Evolutionary conservation across 1,140 invertebrate genomes (phyloP).

Genomic region (Hypothenemus hampei): DNA sequence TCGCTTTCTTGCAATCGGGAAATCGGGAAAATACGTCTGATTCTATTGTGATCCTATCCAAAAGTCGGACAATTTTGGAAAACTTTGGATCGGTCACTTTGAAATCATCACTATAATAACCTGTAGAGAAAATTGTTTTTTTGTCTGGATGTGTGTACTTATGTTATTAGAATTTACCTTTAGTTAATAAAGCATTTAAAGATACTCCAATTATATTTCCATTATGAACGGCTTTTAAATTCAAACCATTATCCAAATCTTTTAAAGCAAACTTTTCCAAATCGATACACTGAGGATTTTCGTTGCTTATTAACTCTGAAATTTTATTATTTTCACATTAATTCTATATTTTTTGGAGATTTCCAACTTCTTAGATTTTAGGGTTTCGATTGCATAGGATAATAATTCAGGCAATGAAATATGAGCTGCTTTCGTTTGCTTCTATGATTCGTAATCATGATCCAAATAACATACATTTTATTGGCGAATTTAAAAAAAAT

Average conservation of each 20-base stretch:
- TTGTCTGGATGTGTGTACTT: background rate
- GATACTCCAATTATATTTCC: conserved; percentile 58
- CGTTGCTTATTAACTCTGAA: conserved; percentile 52
- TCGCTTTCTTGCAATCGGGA: conserved; percentile 50
- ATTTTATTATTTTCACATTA: too few species aligned
- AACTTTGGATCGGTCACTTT: conserved; percentile 56
- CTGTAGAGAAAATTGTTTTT: conserved; percentile 3
- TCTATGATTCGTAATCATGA: too few species aligned
- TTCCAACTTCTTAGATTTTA: too few species aligned
- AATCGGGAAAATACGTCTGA: conserved; percentile 54
- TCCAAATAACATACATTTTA: too few species aligned
- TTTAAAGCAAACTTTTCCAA: conserved; percentile 60
- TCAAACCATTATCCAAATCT: conserved; percentile 55
- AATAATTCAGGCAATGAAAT: too few species aligned
- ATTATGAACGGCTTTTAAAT: conserved; percentile 56
- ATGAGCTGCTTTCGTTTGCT: too few species aligned
- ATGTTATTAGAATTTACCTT: conserved; percentile 42
- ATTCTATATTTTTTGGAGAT: too few species aligned
- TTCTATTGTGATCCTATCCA: conserved; percentile 54
- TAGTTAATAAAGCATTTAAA: conserved; percentile 40
- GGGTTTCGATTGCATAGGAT: too few species aligned
- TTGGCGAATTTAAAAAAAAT: background rate
- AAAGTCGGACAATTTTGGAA: conserved; percentile 56
- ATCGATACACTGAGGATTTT: conserved; percentile 58
- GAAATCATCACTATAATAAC: conserved; percentile 43